Evolutionary conservation across 2,888 invertebrate genomes (phyloP).

Genomic region (Stenurella melanura): DNA sequence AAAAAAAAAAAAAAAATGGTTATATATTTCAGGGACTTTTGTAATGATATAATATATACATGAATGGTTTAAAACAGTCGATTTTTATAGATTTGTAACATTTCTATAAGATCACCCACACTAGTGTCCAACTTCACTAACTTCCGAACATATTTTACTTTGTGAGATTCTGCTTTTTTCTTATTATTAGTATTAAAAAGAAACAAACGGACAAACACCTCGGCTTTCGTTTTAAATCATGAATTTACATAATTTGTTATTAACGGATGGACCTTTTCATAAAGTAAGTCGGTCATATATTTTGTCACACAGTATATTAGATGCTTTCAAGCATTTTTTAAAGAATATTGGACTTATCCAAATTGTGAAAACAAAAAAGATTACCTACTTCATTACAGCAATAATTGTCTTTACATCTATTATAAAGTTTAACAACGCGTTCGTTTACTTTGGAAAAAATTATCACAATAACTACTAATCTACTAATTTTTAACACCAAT

Average conservation of each 20-base stretch:
- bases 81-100: constrained; percentile 40
- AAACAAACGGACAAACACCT: not conserved
- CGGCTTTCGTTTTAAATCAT: not conserved
- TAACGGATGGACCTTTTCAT: not conserved
- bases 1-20: not conserved
- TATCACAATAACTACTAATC: constrained; percentile 15
- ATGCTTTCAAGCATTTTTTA: too few relatives aligned
- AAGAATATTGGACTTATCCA: too few relatives aligned
- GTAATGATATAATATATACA: constrained; percentile 53
- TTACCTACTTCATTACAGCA: too few relatives aligned
- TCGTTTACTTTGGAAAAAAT: constrained; percentile 16
- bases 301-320: too few relatives aligned
- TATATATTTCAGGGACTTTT: constrained; percentile 19
- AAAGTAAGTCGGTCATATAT: too few relatives aligned
- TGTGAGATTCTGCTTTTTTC: constrained; percentile 44
- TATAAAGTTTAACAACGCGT: too few relatives aligned
- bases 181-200: not conserved
- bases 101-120: constrained; percentile 47
- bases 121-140: constrained; percentile 5
- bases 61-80: constrained; percentile 56
- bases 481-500: too few relatives aligned
- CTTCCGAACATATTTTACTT: constrained; percentile 33
- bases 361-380: too few relatives aligned
- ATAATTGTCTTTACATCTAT: not conserved
- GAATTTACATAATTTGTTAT: not conserved